Base-by-base conservation (phyloP, 2,797 vertebrate genomes). In the Anas bahamensis region DNA sequence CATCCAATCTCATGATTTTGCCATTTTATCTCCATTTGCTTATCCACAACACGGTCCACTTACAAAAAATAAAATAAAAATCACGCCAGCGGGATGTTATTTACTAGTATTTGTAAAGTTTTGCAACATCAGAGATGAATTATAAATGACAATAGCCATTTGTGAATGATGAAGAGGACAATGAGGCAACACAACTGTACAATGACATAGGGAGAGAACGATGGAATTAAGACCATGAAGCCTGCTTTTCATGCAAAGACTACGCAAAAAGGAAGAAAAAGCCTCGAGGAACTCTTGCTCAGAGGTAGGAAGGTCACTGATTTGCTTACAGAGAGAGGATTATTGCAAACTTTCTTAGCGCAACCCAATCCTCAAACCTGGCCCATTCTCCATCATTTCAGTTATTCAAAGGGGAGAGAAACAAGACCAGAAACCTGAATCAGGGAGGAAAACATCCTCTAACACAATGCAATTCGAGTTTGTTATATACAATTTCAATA, bases 161-260 rank as follows among this genome's bases (percentile, higher is more conserved):
- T 76, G 18, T 31, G 77, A 76, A 46, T 6, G 26, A 39, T 4
- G 8, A 41, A 63, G 35, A 64, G 4, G 33, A 42, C 9, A 57
- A 77, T 35, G 13, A 56, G 44, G 48, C 29, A 64, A 59, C 23
- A 17, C 10, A 37, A 18, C 6, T 6, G 7, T 16, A 31, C 26
- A 31, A 23, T 1, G 21, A 60, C 13, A 29, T 1, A 15, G 24
- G 14, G n/a, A 35, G 13, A 22, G 26, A 76, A 52, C 0, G 1
- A 57, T 24, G 37, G 55, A 50, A 46, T 72, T 28, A 52, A 77
- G 55, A 44, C 17, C 42, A 46, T 6, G 14, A 73, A 64, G 33
- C 28, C 17, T 7, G 23, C 17, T 61, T 86, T 70, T 31, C n/a
- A n/a, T 4, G 24, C 23, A 53, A 66, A 50, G 52, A 61, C 35